These are phyloP conservation scores for Chaenodraco wilsoni DNA, from an alignment of 2,797 vertebrate genomes.

Conservation along the genomic window DNA sequence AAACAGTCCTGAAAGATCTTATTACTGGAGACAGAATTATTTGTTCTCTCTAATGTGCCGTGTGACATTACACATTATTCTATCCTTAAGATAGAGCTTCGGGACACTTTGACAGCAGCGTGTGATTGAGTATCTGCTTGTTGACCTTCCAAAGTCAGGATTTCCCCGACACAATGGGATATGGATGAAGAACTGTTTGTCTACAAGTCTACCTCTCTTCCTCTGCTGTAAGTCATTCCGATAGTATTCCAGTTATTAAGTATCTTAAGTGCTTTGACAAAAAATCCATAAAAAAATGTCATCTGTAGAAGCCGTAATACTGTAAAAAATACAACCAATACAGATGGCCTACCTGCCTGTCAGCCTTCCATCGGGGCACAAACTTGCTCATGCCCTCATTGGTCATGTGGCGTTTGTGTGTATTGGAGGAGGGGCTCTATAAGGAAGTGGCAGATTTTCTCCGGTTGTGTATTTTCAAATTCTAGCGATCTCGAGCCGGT, in stretches of 20 bases:
- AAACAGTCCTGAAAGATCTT: background rate
- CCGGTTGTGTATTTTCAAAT: too few species aligned
- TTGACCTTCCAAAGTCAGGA: constrained; percentile 14
- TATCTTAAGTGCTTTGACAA: too few species aligned
- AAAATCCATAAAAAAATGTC: too few species aligned
- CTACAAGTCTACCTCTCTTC: background rate
- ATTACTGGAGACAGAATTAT: background rate
- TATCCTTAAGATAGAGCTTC: background rate
- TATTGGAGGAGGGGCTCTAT: too few species aligned
- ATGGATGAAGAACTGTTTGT: background rate
- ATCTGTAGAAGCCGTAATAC: too few species aligned
- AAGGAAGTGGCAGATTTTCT: too few species aligned
- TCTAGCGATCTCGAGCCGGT: too few species aligned
- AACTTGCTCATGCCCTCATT: too few species aligned
- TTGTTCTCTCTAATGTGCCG: background rate
- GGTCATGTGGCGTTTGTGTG: too few species aligned
- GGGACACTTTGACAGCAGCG: background rate
- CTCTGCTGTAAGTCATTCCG: background rate
- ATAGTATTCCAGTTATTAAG: background rate
- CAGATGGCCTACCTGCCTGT: too few species aligned
- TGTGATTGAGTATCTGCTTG: background rate
- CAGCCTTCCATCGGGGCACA: too few species aligned
- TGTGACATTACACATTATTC: constrained; percentile 2
- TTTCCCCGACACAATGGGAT: background rate
- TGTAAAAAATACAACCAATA: too few species aligned